These are phyloP conservation scores for Fratercula arctica DNA, from an alignment of 2,797 vertebrate species.

Conservation along the genomic window DNA sequence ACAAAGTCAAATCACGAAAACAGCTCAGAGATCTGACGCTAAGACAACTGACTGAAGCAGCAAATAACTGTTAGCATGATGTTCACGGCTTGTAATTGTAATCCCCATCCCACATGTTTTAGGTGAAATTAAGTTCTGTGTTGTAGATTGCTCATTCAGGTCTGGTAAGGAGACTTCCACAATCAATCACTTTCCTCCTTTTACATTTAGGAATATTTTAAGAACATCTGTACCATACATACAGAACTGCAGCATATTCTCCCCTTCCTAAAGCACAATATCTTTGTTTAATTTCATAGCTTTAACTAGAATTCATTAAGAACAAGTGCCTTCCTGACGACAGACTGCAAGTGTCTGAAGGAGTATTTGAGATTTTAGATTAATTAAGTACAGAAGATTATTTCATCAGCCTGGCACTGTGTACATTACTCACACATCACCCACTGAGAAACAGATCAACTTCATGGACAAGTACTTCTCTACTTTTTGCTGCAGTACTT, in stretches of 20 bases:
- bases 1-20: background rate
- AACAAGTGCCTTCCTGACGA: background rate
- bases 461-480: background rate
- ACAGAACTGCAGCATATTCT: background rate
- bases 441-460: background rate
- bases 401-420: background rate
- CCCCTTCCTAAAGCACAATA: background rate
- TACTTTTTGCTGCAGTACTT: background rate
- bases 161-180: background rate
- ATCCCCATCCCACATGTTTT: background rate
- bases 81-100: background rate
- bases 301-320: background rate
- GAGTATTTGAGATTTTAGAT: background rate
- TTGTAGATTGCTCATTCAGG: background rate
- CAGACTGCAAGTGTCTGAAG: background rate
- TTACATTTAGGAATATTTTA: background rate
- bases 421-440: background rate
- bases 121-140: background rate
- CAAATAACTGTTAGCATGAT: background rate
- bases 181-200: background rate
- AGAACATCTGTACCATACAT: rapidly evolving
- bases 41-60: background rate
- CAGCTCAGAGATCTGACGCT: background rate
- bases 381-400: slow-evolving; percentile 9
- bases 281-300: background rate